Evolutionary conservation across 2,888 invertebrate genomes (phyloP).

Genomic region (Limnephilus marmoratus): DNA sequence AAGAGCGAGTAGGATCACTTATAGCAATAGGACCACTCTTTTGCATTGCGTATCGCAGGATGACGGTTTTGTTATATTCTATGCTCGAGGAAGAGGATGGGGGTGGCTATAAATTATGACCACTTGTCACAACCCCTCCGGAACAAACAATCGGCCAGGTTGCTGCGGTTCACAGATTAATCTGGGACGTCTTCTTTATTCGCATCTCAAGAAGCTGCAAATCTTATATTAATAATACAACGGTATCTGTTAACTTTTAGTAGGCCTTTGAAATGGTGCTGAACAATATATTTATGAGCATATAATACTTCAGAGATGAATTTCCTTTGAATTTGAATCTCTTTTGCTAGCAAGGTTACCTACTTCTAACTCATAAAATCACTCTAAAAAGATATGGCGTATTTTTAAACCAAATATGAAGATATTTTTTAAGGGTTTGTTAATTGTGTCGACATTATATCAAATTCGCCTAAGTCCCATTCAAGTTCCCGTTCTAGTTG

Average conservation of each 20-base stretch:
- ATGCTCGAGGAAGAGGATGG: not conserved
- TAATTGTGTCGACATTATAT: too few species aligned
- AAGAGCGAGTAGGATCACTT: too few species aligned
- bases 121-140: conserved; percentile 43
- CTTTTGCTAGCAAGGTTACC: not conserved
- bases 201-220: not conserved
- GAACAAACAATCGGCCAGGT: conserved; percentile 40
- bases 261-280: too few species aligned
- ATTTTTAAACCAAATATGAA: too few species aligned
- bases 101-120: conserved; percentile 33
- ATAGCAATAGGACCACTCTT: not conserved
- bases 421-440: too few species aligned
- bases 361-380: not conserved
- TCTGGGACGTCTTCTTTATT: conserved; percentile 12
- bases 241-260: not conserved
- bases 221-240: not conserved
- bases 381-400: too few species aligned
- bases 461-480: too few species aligned
- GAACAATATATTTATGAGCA: too few species aligned
- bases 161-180: conserved; percentile 31
- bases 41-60: not conserved
- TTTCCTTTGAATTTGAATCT: not conserved
- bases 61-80: conserved; percentile 27
- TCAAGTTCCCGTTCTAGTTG: too few species aligned
- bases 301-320: not conserved